Evolutionary conservation across 2,888 invertebrate species (phyloP).

Genomic region (Tupiocoris notatus): DNA sequence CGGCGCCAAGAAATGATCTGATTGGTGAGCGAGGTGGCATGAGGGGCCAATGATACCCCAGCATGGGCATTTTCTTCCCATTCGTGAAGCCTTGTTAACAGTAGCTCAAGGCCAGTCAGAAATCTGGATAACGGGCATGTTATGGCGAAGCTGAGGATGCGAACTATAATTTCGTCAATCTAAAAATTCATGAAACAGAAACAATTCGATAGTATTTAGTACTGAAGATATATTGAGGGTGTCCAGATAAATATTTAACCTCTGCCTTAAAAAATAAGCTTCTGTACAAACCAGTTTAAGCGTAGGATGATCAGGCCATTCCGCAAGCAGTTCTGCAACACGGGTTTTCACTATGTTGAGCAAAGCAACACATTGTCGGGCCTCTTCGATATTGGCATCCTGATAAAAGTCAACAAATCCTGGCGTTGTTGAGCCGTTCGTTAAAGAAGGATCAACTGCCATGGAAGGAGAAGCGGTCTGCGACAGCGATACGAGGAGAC

Average conservation of each 20-base stretch:
- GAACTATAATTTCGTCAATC: slow-evolving; percentile 66
- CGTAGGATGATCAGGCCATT: slow-evolving; percentile 91
- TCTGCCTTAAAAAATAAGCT: too few relatives aligned
- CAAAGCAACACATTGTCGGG: slow-evolving; percentile 68
- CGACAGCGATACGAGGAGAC: slow-evolving; percentile 60
- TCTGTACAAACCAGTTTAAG: slow-evolving; percentile 70
- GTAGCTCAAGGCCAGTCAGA: slow-evolving; percentile 83
- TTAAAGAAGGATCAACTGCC: slow-evolving; percentile 54
- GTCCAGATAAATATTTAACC: too few relatives aligned
- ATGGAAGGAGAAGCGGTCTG: neutral
- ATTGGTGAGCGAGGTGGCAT: slow-evolving; percentile 71
- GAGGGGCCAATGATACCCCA: slow-evolving; percentile 74
- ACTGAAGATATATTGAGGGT: too few relatives aligned
- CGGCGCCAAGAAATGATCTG: slow-evolving; percentile 89
- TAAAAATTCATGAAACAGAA: too few relatives aligned
- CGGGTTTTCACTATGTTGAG: slow-evolving; percentile 64
- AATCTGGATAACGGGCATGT: slow-evolving; percentile 83
- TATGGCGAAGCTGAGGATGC: slow-evolving; percentile 69
- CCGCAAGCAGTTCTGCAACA: slow-evolving; percentile 64
- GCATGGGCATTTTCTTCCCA: slow-evolving; percentile 92
- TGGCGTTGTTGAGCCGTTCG: slow-evolving; percentile 53
- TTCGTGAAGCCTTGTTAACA: slow-evolving; percentile 62
- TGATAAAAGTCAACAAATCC: slow-evolving; percentile 73
- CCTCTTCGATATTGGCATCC: slow-evolving; percentile 77
- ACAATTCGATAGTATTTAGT: too few relatives aligned